A percentile compares a stretch with the other conserved stretches of the same genome.
Conservation (phyloP, 2,888 invertebrate genomes). For the Dexiosoma caninum region DNA sequence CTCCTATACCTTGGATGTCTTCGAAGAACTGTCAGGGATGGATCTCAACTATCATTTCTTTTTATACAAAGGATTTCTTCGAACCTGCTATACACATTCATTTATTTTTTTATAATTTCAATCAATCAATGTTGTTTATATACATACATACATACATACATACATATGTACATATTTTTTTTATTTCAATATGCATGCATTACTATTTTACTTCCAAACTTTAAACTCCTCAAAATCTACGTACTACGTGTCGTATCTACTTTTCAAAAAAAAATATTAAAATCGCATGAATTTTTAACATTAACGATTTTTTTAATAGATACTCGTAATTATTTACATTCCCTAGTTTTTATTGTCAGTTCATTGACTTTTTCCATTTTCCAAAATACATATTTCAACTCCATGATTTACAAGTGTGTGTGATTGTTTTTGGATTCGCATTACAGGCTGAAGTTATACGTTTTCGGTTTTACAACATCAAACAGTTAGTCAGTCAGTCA, state of each 20-base stretch:
- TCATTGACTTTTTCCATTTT: conserved; percentile 19
- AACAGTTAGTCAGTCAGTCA: not conserved
- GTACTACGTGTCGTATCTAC: no score
- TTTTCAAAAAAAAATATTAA: not conserved
- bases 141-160: no score
- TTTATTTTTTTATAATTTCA: no score
- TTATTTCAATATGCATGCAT: no score
- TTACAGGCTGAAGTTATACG: conserved; percentile 16
- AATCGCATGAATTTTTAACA: conserved; percentile 13
- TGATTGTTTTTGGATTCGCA: conserved; percentile 5
- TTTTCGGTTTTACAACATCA: conserved; percentile 22
- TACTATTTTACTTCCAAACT: not conserved
- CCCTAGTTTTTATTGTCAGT: conserved; percentile 12
- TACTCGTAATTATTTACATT: conserved; percentile 8
- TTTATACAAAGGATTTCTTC: no score
- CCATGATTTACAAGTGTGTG: not conserved
- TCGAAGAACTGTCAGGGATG: no score
- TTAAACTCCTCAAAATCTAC: no score
- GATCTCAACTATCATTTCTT: no score
- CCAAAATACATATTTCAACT: not conserved
- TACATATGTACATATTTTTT: no score
- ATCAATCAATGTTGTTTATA: no score
- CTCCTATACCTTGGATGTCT: no score
- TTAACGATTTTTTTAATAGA: not conserved
- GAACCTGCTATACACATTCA: no score